Base-by-base conservation (phyloP, 30 jellyfish, hydroid and myxozoan species). In the Hydractinia symbiolongicarpus region DNA sequence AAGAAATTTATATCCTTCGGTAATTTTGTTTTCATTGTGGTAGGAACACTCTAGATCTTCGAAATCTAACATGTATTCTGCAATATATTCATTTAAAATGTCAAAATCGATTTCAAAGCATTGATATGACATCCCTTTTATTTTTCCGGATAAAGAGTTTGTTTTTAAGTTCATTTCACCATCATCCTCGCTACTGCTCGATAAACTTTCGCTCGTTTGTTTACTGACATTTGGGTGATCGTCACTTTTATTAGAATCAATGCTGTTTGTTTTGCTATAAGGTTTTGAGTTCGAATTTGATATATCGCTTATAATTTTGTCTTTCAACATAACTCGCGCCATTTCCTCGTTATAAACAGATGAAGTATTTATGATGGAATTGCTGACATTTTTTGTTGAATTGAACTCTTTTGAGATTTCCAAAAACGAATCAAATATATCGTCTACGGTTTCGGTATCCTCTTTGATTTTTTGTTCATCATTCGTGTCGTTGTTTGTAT, bases 91-190 rank as follows among this genome's bases (percentile, higher is more conserved):
- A 64, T 64, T 64, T 7, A 64, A 13, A 64, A 64, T 64, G 7
- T 64, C 74, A 4, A 64, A 64, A 51, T 64, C 74, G 40, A 64
- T 64, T 51, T 64, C 74, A 64, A 64, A 64, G 40, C 74, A 64
- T 13, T 64, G 74, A 64, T 64, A 64, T 4, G 74, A 64, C 9
- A 44, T 64, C 19, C 74, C 74, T 6, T n/a, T 51, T 7, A 64
- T 64, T 13, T 64, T 44, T 1, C 74, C 74, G 19, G 74, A 64
- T 6, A 51, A 64, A 7, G 74, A n/a, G 19, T 51, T 64, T 13
- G 19, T 51, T 64, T 64, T 64, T 0, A 64, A n/a, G 9, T 44
- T 44, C 7, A 64, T 64, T 64, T 64, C 74, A 64, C 19, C 40
- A 7, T 64, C 74, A 64, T 64, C 74, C 40, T 64, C 74, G 40